A percentile compares a stretch with the other conserved stretches of the same genome.
Evolutionary conservation across 2,888 invertebrate genomes (phyloP).

Genomic region (Pseudococcus jackbeardsleyi): DNA sequence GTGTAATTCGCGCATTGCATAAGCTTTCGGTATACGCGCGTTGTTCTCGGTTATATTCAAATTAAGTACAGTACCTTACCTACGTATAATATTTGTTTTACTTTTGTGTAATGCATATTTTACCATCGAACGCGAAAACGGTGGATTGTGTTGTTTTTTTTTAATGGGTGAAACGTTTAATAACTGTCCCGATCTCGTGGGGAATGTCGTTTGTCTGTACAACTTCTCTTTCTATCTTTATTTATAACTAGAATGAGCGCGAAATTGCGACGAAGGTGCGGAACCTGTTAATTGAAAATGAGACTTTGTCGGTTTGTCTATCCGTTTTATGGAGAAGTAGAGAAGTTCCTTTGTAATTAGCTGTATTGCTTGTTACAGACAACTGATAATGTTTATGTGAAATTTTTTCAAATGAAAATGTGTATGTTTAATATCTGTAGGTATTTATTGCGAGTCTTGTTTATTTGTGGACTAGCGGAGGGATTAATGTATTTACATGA

Average conservation of each 20-base stretch:
- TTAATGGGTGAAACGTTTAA: not conserved
- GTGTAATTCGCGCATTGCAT: too few relatives aligned
- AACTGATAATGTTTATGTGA: not conserved
- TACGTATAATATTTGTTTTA: too few relatives aligned
- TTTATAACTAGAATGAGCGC: not conserved
- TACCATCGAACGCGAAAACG: not conserved
- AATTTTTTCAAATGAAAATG: slow-evolving; percentile 13
- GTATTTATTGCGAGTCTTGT: too few relatives aligned
- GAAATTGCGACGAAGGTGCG: not conserved
- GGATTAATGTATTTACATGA: too few relatives aligned
- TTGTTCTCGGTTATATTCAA: too few relatives aligned
- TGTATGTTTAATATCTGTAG: not conserved
- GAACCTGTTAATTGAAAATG: slow-evolving; percentile 9
- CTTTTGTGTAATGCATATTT: too few relatives aligned
- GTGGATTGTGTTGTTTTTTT: not conserved
- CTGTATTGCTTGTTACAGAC: not conserved
- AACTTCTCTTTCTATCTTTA: not conserved
- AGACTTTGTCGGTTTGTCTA: slow-evolving; percentile 13
- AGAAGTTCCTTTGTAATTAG: slow-evolving; percentile 23
- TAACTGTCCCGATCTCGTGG: too few relatives aligned
- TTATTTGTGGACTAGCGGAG: too few relatives aligned
- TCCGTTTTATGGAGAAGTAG: not conserved
- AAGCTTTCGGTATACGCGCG: too few relatives aligned
- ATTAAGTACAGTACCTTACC: too few relatives aligned
- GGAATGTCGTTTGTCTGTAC: not conserved